A percentile compares a stretch with the other conserved stretches of the same genome.
phyloP scores from a whole-genome alignment of 2,888 invertebrate genomes.

The Pachycephus smyrnensis region DNA sequence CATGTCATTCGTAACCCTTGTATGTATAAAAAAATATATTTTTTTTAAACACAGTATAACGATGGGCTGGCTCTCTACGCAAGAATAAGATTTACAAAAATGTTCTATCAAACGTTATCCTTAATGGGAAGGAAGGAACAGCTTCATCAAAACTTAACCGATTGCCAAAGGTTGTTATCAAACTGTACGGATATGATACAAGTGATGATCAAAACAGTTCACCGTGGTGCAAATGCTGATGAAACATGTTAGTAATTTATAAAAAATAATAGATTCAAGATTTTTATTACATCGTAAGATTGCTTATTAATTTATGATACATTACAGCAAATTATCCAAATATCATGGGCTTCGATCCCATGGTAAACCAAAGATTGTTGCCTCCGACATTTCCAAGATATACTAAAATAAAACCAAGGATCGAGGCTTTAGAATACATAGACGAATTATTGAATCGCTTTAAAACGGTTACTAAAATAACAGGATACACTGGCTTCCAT shows the following conservation, averaged over 20 bases:
- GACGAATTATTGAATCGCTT: slow-evolving; percentile 86
- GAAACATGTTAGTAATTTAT: slow-evolving; percentile 70
- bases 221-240: slow-evolving; percentile 79
- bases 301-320: slow-evolving; percentile 4
- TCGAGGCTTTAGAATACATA: slow-evolving; percentile 84
- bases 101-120: slow-evolving; percentile 85
- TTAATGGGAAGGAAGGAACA: slow-evolving; percentile 77
- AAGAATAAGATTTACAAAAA: slow-evolving; percentile 87
- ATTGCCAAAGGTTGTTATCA: slow-evolving; percentile 84
- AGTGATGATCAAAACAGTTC: slow-evolving; percentile 80
- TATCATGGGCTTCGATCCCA: slow-evolving; percentile 95
- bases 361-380: slow-evolving; percentile 93
- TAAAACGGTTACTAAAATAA: slow-evolving; percentile 85
- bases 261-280: slow-evolving; percentile 24
- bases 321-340: slow-evolving; percentile 76
- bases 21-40: background rate
- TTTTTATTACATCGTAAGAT: background rate
- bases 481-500: slow-evolving; percentile 82
- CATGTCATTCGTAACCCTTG: background rate
- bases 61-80: slow-evolving; percentile 79
- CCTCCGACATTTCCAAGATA: slow-evolving; percentile 99
- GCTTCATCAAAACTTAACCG: slow-evolving; percentile 75
- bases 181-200: slow-evolving; percentile 87
- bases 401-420: slow-evolving; percentile 87
- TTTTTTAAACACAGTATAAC: slow-evolving; percentile 64